These are phyloP conservation scores for Hyphantria cunea DNA, from an alignment of 1,140 invertebrate genomes.

Conservation along the genomic window DNA sequence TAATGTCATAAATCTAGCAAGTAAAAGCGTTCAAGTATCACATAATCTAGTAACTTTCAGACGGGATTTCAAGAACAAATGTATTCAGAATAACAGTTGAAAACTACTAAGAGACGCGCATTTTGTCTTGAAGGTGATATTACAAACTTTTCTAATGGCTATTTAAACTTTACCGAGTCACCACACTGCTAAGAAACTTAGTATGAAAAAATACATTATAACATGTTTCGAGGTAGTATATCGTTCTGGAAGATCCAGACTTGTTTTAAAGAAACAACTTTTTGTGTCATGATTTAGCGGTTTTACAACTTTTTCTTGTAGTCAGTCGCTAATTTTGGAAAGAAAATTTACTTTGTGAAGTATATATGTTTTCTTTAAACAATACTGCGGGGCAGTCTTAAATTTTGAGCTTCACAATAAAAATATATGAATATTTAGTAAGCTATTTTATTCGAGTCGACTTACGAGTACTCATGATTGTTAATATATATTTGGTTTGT, in stretches of 20 bases:
- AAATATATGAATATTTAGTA: no score
- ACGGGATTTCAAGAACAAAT: no score
- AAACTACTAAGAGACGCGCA: no score
- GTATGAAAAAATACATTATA: constrained; percentile 31
- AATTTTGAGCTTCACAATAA: no score
- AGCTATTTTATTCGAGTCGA: no score
- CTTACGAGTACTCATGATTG: no score
- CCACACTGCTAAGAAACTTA: constrained; percentile 41
- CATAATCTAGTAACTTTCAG: no score
- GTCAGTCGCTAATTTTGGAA: constrained; percentile 1
- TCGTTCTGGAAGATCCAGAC: constrained; percentile 2
- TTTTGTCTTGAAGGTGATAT: constrained; percentile 45
- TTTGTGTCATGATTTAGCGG: constrained; percentile 21
- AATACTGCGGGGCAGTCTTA: not conserved
- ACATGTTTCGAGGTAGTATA: constrained; percentile 22
- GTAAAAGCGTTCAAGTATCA: no score
- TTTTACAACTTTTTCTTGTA: not conserved
- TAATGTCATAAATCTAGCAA: no score
- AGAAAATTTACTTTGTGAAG: constrained; percentile 7
- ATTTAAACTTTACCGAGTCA: constrained; percentile 58
- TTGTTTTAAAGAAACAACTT: constrained; percentile 15
- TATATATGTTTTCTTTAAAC: not conserved
- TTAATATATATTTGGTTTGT: no score
- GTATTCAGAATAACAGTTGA: no score
- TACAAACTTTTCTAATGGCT: constrained; percentile 64